Percentiles rank a stretch among this genome's conserved stretches.
These are phyloP conservation scores for Cetoscarus ocellatus DNA, from an alignment of 2,797 vertebrate species.

Conservation along the genomic window DNA sequence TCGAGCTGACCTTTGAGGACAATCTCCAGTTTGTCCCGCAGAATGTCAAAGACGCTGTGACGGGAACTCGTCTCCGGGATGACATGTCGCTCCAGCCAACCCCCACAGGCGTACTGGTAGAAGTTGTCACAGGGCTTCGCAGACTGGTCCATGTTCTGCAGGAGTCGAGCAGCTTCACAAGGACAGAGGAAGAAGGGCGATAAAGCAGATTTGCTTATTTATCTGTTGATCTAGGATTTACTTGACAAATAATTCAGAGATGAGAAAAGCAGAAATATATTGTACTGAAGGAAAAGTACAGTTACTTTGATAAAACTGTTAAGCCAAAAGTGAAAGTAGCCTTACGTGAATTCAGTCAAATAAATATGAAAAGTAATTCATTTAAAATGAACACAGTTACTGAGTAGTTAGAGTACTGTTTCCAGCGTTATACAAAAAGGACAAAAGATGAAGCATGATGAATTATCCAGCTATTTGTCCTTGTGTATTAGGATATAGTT, in stretches of 20 bases:
- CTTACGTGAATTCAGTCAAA: too few species aligned
- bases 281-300: background rate
- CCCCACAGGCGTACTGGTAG: conserved; percentile 96
- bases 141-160: conserved; percentile 93
- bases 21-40: conserved; percentile 94
- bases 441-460: too few species aligned
- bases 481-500: too few species aligned
- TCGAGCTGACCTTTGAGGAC: conserved; percentile 91
- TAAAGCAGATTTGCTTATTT: conserved; percentile 3
- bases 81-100: conserved; percentile 92
- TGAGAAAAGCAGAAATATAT: too few species aligned
- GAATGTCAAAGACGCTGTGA: conserved; percentile 95
- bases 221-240: background rate
- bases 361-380: too few species aligned
- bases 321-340: too few species aligned
- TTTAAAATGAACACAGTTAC: too few species aligned
- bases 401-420: too few species aligned
- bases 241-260: background rate
- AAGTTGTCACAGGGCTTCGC: conserved; percentile 93
- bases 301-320: background rate
- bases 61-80: conserved; percentile 95
- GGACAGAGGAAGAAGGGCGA: background rate
- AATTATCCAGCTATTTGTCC: too few species aligned
- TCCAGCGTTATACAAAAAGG: too few species aligned
- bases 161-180: conserved; percentile 89